Evolutionary conservation across 1,140 invertebrate genomes (phyloP).

Genomic region (Ostrea denselamellosa): DNA sequence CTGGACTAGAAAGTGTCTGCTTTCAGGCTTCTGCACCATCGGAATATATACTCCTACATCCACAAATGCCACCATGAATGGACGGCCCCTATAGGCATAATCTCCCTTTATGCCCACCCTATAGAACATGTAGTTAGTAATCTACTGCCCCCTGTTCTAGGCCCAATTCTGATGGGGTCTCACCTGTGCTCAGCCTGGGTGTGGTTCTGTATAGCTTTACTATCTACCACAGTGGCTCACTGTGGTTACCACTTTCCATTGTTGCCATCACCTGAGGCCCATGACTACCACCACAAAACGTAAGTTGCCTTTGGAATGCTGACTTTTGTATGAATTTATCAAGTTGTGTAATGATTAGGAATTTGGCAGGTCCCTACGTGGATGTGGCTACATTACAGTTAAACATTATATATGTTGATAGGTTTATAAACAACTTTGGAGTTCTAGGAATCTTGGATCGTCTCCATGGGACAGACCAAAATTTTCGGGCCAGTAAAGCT

Average conservation of each 20-base stretch:
- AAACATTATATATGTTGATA: conserved; percentile 50
- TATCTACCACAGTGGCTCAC: conserved; percentile 91
- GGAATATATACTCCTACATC: conserved; percentile 88
- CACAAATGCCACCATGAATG: conserved; percentile 88
- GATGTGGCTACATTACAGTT: too few species aligned
- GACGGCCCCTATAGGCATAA: conserved; percentile 81
- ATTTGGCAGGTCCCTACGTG: too few species aligned
- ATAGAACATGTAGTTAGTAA: conserved; percentile 92
- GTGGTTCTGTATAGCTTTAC: conserved; percentile 89
- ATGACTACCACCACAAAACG: conserved; percentile 90
- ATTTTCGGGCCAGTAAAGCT: conserved; percentile 86
- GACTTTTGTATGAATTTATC: too few species aligned
- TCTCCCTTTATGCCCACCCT: conserved; percentile 92
- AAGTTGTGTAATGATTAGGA: too few species aligned
- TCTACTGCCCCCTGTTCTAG: conserved; percentile 88
- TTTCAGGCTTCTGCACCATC: conserved; percentile 87
- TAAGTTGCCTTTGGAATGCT: conserved; percentile 81
- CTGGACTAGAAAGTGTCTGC: conserved; percentile 10
- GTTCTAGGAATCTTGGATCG: conserved; percentile 91
- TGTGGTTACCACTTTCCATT: conserved; percentile 94
- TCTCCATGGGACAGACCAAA: conserved; percentile 90
- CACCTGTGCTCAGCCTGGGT: conserved; percentile 91
- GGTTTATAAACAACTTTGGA: conserved; percentile 86
- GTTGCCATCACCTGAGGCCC: conserved; percentile 92
- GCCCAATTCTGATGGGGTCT: conserved; percentile 89